Evolutionary conservation across 2,797 vertebrate genomes (phyloP).

Genomic region (Acomys russatus): DNA sequence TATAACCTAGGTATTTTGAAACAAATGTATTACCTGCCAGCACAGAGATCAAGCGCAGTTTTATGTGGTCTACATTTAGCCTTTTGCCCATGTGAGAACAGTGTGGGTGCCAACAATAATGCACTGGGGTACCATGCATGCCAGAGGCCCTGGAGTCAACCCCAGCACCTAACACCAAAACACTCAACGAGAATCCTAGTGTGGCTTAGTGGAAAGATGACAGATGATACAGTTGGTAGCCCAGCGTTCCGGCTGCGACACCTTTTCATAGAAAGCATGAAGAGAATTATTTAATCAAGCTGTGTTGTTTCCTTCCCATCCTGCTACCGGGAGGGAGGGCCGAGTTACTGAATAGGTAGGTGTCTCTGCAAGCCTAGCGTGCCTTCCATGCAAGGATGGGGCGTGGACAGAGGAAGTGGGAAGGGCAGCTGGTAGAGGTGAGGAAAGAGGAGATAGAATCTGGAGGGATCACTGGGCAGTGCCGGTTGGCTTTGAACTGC

Average conservation of each 20-base stretch:
- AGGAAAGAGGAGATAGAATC: background rate
- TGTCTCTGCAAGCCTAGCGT: background rate
- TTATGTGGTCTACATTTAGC: background rate
- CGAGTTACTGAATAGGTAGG: background rate
- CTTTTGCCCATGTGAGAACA: background rate
- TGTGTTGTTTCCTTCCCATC: background rate
- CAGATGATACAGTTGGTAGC: background rate
- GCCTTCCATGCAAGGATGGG: rapidly evolving
- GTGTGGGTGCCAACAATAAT: background rate
- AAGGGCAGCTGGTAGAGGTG: background rate
- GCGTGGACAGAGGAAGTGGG: background rate
- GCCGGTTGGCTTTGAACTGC: background rate
- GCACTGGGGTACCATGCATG: background rate
- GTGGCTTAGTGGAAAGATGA: background rate
- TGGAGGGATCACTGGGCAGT: background rate
- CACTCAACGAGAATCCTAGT: background rate
- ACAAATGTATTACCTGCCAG: background rate
- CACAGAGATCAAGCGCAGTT: background rate
- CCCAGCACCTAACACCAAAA: background rate
- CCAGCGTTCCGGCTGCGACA: background rate
- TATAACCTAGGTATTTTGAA: background rate
- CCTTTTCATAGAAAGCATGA: background rate
- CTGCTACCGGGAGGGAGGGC: too few relatives aligned
- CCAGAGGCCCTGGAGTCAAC: background rate
- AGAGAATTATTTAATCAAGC: background rate